Conservation (phyloP, 2,113 vertebrate species). For the Istiophorus platypterus region DNA sequence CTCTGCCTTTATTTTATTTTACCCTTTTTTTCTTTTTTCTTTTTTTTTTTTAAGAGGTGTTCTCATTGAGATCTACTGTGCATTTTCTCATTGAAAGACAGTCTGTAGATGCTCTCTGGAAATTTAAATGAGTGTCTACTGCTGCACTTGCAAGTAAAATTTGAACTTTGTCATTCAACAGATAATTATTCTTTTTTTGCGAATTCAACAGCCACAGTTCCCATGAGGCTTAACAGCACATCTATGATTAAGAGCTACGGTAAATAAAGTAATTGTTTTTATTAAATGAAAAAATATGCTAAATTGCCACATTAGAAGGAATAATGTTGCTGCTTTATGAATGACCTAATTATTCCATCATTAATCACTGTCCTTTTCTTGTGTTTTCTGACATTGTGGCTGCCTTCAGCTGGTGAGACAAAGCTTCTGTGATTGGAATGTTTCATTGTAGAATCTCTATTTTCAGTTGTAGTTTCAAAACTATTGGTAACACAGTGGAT, state of each 20-base stretch:
- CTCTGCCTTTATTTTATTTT: too few relatives aligned
- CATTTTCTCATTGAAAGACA: background rate
- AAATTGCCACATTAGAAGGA: background rate
- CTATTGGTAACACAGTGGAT: background rate
- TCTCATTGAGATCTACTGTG: background rate
- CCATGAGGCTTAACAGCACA: background rate
- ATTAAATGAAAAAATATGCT: background rate
- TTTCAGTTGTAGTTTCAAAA: background rate
- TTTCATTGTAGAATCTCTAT: background rate
- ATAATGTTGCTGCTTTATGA: background rate
- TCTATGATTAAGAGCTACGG: background rate
- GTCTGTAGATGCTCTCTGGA: too few relatives aligned
- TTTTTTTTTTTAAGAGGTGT: background rate
- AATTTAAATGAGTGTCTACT: background rate
- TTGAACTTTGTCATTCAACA: background rate
- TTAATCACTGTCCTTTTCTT: background rate
- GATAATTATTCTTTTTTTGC: background rate
- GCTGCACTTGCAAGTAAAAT: background rate
- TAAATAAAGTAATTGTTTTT: background rate
- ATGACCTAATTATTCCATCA: background rate
- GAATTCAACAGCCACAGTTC: background rate
- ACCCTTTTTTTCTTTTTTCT: too few relatives aligned
- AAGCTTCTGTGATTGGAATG: background rate
- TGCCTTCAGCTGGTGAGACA: background rate
- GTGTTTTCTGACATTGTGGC: background rate